Evolutionary conservation across 1,140 invertebrate species (phyloP).

Genomic region (Marisa cornuarietis): DNA sequence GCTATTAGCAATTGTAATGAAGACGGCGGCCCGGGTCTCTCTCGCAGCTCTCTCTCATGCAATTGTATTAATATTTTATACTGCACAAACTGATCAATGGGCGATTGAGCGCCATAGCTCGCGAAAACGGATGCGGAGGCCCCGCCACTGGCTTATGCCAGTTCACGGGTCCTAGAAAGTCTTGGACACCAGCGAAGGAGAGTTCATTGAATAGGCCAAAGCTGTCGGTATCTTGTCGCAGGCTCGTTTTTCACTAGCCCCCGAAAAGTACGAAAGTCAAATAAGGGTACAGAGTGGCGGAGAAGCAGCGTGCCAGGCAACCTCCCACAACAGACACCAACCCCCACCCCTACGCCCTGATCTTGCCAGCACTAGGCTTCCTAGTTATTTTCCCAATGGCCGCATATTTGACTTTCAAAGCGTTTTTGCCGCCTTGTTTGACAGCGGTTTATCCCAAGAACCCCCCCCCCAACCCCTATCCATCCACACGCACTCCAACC

Average conservation of each 20-base stretch:
- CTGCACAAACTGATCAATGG: conserved; percentile 34
- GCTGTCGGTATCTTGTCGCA: neutral
- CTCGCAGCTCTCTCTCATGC: conserved; percentile 25
- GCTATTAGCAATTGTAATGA: conserved; percentile 42
- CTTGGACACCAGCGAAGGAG: neutral
- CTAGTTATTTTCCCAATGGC: neutral
- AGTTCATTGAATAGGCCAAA: neutral
- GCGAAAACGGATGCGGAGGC: neutral
- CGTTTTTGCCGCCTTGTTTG: conserved; percentile 3
- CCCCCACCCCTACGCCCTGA: neutral
- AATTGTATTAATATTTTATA: conserved; percentile 44
- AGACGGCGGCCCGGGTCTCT: conserved; percentile 11
- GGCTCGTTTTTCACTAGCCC: neutral
- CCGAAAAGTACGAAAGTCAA: neutral
- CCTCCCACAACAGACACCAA: neutral
- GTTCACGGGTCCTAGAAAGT: neutral
- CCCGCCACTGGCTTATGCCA: neutral
- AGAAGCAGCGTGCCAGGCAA: neutral
- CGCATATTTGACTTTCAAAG: conserved; percentile 4
- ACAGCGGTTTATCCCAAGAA: neutral
- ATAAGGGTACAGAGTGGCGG: neutral
- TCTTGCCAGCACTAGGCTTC: neutral
- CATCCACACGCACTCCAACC: no score
- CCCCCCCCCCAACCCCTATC: neutral
- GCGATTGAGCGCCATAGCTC: neutral